phyloP scores from a whole-genome alignment of 1,140 invertebrate species.

The Pseudomyrmex sp. region DNA sequence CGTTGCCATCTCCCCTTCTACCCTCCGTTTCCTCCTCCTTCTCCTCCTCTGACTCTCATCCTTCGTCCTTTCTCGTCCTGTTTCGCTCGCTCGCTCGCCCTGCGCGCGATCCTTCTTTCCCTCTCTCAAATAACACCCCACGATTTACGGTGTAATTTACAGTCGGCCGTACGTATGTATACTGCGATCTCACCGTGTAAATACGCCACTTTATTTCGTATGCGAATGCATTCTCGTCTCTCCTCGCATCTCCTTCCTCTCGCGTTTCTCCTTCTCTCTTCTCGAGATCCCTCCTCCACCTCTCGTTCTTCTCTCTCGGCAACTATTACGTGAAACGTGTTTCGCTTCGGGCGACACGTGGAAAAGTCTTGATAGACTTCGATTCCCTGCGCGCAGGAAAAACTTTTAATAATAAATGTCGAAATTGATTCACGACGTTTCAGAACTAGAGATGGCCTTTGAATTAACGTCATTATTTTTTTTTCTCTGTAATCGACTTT shows the following conservation, averaged over 20 bases:
- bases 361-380: conserved; percentile 30
- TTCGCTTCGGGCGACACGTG: conserved; percentile 25
- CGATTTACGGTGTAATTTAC: conserved; percentile 73
- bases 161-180: conserved; percentile 54
- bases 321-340: not conserved
- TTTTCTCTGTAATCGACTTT: too few species aligned
- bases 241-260: not conserved
- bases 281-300: too few species aligned
- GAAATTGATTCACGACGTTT: conserved; percentile 11
- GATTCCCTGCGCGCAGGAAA: conserved; percentile 26
- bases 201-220: conserved; percentile 72
- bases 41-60: conserved; percentile 60
- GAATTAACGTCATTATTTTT: not conserved
- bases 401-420: conserved; percentile 24
- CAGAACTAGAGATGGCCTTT: not conserved
- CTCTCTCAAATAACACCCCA: conserved; percentile 67
- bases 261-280: not conserved
- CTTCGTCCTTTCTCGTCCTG: conserved; percentile 19
- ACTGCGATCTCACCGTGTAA: conserved; percentile 64
- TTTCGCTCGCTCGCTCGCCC: conserved; percentile 15
- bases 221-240: conserved; percentile 48
- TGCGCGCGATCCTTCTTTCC: conserved; percentile 66
- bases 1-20: conserved; percentile 36
- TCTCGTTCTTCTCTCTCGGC: conserved; percentile 17
- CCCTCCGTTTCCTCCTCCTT: conserved; percentile 38